Evolutionary conservation across 2,113 vertebrate genomes (phyloP).

Genomic region (Crotalus tigris): DNA sequence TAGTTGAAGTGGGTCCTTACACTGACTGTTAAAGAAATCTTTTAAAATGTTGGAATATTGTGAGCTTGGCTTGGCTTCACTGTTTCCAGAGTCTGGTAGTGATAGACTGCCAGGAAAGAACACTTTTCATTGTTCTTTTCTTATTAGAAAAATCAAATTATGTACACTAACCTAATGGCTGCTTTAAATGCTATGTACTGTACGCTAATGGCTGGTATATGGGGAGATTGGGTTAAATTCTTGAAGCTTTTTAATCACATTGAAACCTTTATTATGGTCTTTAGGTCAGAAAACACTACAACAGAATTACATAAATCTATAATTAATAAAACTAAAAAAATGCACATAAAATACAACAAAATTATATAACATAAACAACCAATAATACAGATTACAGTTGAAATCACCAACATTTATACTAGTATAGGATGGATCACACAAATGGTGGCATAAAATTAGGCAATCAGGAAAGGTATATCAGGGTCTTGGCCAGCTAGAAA

Average conservation of each 20-base stretch:
- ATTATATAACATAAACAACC: not conserved
- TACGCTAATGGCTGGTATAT: not conserved
- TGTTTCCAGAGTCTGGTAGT: not conserved
- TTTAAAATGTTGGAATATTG: not conserved
- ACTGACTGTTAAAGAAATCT: not conserved
- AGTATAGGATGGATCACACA: not conserved
- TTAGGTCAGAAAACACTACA: not conserved
- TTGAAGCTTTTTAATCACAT: not conserved
- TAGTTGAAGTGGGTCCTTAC: no score
- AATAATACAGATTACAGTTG: not conserved
- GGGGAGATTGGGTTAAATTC: not conserved
- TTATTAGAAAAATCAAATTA: not conserved
- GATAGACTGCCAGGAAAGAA: not conserved
- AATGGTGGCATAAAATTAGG: not conserved
- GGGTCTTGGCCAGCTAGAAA: not conserved
- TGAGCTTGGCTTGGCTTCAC: not conserved
- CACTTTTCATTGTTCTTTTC: not conserved
- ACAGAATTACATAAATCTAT: not conserved
- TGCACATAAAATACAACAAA: not conserved
- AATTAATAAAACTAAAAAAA: not conserved
- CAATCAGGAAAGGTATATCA: not conserved
- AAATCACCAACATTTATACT: not conserved
- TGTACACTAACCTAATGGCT: not conserved
- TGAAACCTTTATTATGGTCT: not conserved
- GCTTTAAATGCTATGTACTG: not conserved